A percentile compares a stretch with the other conserved stretches of the same genome.
Evolutionary conservation across 2,113 vertebrate species (phyloP).

Genomic region (Dromiciops gliroides): DNA sequence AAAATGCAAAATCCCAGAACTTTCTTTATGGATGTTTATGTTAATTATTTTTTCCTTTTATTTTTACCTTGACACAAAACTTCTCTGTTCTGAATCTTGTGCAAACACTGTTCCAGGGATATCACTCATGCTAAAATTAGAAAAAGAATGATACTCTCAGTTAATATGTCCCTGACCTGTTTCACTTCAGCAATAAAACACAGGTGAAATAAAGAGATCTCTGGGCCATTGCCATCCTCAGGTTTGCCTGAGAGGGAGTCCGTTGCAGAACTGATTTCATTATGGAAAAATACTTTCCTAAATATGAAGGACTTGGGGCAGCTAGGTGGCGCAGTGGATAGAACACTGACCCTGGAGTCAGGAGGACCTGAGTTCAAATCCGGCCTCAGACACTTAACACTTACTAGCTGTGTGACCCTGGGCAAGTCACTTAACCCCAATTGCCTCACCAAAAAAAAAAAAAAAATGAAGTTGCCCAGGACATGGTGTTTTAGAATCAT

Average conservation of each 20-base stretch:
- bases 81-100: conserved; percentile 61
- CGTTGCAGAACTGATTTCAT: conserved; percentile 77
- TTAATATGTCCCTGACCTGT: conserved; percentile 72
- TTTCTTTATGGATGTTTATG: conserved; percentile 56
- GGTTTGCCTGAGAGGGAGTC: conserved; percentile 54
- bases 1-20: conserved; percentile 72
- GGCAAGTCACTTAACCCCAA: no score
- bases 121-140: conserved; percentile 74
- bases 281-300: conserved; percentile 46
- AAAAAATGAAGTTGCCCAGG: no score
- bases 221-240: conserved; percentile 68
- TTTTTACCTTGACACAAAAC: conserved; percentile 46
- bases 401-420: no score
- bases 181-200: conserved; percentile 74
- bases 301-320: fast-evolving
- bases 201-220: conserved; percentile 58
- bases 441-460: no score
- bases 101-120: conserved; percentile 73
- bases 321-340: no score
- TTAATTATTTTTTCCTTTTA: not conserved
- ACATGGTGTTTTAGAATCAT: not conserved
- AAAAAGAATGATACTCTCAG: conserved; percentile 59
- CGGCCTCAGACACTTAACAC: no score
- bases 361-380: no score
- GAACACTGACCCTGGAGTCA: no score